phyloP scores from a whole-genome alignment of 2,113 vertebrate genomes.

The Scortum barcoo region DNA sequence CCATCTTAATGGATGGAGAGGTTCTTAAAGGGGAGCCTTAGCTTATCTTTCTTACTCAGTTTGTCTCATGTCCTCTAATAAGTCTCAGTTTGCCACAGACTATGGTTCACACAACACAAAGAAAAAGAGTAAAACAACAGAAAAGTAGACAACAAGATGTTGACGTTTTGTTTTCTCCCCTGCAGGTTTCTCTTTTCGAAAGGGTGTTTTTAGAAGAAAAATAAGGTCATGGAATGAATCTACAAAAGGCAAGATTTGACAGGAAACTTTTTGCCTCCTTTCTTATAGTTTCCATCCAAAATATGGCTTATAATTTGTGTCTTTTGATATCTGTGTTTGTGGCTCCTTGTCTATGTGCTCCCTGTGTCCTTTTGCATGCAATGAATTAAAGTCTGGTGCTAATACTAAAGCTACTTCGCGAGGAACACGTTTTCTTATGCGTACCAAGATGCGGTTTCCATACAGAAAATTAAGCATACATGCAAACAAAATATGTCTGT shows the following conservation, averaged over 20 bases:
- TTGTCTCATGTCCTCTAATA: constrained; percentile 44
- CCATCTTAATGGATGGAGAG: constrained; percentile 70
- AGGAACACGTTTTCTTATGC: background rate
- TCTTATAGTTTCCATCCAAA: background rate
- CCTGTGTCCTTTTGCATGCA: background rate
- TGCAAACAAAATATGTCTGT: constrained; percentile 3
- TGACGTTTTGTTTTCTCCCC: constrained; percentile 40
- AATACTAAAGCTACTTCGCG: background rate
- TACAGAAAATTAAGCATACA: background rate
- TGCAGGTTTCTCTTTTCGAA: constrained; percentile 38
- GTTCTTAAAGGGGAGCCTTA: constrained; percentile 64
- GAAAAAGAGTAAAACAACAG: constrained; percentile 6
- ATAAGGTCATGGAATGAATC: constrained; percentile 35
- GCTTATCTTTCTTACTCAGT: constrained; percentile 50
- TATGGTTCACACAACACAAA: constrained; percentile 20
- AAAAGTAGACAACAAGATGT: constrained; percentile 29
- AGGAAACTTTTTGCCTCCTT: background rate
- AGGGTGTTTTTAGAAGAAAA: constrained; percentile 23
- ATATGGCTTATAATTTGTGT: background rate
- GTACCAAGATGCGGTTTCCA: constrained; percentile 1
- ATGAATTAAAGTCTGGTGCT: background rate
- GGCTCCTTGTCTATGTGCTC: background rate
- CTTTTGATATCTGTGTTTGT: background rate
- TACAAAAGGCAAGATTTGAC: constrained; percentile 13
- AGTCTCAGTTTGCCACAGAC: constrained; percentile 12